Percentiles rank a stretch among this genome's conserved stretches.
phyloP scores from a whole-genome alignment of 2,113 vertebrate species.

The Tonatia bakeri region DNA sequence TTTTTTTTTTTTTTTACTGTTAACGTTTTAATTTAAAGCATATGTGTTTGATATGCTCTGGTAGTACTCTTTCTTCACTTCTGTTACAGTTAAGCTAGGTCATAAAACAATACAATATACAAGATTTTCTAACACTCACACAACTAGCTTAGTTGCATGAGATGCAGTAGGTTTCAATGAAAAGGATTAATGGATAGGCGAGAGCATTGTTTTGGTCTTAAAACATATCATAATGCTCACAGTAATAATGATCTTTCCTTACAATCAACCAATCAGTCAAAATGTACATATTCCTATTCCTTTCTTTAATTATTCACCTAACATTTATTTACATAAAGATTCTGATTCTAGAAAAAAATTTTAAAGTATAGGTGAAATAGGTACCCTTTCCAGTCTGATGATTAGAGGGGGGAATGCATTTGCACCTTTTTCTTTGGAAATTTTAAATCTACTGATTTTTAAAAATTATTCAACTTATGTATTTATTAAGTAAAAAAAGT shows the following conservation, averaged over 20 bases:
- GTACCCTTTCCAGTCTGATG: accelerated
- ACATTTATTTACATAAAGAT: background rate
- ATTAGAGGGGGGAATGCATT: background rate
- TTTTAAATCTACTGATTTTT: background rate
- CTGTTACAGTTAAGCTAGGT: background rate
- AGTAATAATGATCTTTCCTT: background rate
- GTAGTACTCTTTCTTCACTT: background rate
- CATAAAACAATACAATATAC: background rate
- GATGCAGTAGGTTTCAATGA: background rate
- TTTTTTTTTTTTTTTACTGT: background rate
- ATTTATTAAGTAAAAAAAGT: background rate
- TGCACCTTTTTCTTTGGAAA: background rate
- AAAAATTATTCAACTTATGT: background rate
- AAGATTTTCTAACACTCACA: background rate
- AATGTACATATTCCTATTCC: background rate
- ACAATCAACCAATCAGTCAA: background rate
- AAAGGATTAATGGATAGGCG: background rate
- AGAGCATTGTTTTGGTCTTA: background rate
- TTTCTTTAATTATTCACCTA: background rate
- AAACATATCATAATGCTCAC: background rate
- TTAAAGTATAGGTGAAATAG: background rate
- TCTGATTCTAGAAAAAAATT: background rate
- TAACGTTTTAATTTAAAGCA: background rate
- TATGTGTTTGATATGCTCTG: background rate
- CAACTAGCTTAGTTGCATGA: background rate